Base-by-base conservation (phyloP, 1,140 invertebrate species). In the Atopsyche davidsoni region DNA sequence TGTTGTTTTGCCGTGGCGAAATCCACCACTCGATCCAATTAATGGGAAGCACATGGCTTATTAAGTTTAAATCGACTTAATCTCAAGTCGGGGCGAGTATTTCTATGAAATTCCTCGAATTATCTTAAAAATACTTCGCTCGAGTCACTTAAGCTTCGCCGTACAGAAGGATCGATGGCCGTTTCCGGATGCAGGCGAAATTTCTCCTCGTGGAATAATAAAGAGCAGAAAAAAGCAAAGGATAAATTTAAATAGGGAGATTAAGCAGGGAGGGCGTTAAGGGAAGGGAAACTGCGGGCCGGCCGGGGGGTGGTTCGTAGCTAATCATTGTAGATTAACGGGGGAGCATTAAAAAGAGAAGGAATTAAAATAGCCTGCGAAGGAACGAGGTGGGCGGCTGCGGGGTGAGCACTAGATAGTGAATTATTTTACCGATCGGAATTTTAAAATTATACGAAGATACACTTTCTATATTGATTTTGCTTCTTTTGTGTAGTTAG, bases 241-340 rank as follows among this genome's bases (percentile, higher is more conserved):
- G 43, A 44, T 51, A 55, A 51, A 46, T 51, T 55, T 51, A 42
- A 51, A 51, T 51, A 55, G 42, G 47, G 44, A 55, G 53, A 55
- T 51, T 55, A 55, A 55, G 36, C 28, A 46, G 35, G 40, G 22
- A 17, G 17, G 35, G 41, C 40, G 46, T 21, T 23, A 18, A 39
- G 34, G 19, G 39, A 31, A 45, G 39, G 32, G 35, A 46, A 23
- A 22, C 32, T 36, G 22, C 23, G 36, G 36, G 41, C 18, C 24
- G 18, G 34, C 18, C 21, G 21, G 24, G 43, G 35, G 36, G 36
- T 28, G 9, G 9, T 31, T n/a, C 16, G 35, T 46, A 50, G 22
- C 46, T 52, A 52, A 52, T 52, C 50, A 52, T 46, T 52, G 50
- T 46, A 52, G 50, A 52, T 52, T 52, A 52, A 52, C 50, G 50